Evolutionary conservation across 2,113 vertebrate species (phyloP).

Genomic region (Rallus limicola): DNA sequence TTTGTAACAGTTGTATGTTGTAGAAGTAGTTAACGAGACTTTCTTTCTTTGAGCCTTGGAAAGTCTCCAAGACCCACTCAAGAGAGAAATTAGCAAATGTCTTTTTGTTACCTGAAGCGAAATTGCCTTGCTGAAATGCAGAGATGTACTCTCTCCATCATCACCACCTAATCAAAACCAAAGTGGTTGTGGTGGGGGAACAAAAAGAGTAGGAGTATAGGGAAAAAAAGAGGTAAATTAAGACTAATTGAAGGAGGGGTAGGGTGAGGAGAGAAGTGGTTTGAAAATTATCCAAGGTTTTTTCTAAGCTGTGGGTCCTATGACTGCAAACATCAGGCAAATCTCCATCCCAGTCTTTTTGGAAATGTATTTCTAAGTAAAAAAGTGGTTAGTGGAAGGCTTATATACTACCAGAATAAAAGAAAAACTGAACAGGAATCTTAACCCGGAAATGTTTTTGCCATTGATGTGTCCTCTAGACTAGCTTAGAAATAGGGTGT

Average conservation of each 20-base stretch:
- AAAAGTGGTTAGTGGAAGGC: background rate
- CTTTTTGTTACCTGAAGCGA: constrained; percentile 62
- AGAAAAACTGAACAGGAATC: background rate
- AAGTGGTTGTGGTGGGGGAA: background rate
- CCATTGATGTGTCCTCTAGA: background rate
- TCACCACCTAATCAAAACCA: constrained; percentile 14
- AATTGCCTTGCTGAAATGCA: constrained; percentile 62
- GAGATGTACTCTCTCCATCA: background rate
- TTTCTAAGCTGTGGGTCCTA: background rate
- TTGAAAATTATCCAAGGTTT: background rate
- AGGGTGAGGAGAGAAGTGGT: background rate
- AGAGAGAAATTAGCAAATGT: constrained; percentile 76
- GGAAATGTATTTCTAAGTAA: background rate
- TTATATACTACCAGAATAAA: background rate
- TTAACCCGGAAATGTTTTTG: background rate
- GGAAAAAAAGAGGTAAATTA: background rate
- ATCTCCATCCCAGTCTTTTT: background rate
- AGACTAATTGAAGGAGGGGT: background rate
- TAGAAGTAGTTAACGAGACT: constrained; percentile 66
- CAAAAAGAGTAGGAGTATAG: background rate
- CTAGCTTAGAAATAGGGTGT: background rate
- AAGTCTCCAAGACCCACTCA: constrained; percentile 65
- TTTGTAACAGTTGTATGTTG: constrained; percentile 44
- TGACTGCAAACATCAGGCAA: background rate
- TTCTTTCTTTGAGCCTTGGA: constrained; percentile 70